Conservation (phyloP, 2,113 vertebrate genomes). For the Poeciliopsis retropinna region DNA sequence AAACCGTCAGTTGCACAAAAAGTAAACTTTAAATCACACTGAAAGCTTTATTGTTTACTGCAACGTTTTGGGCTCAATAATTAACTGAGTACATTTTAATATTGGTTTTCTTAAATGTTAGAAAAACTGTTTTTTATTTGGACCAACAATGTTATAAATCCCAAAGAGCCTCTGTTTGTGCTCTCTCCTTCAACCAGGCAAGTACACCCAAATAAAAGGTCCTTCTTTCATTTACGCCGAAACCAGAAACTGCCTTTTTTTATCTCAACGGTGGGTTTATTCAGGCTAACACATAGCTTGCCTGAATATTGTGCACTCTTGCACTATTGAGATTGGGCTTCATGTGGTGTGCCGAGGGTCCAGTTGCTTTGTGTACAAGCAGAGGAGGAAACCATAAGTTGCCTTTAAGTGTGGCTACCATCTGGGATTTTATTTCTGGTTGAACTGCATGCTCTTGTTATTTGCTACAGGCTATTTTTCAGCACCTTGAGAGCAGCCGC, state of each 20-base stretch:
- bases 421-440: background rate
- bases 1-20: background rate
- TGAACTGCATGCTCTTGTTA: background rate
- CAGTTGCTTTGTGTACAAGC: background rate
- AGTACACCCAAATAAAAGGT: too few relatives aligned
- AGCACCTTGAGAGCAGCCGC: slow-evolving; percentile 13
- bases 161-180: too few relatives aligned
- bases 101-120: background rate
- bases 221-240: too few relatives aligned
- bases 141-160: too few relatives aligned
- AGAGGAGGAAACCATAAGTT: background rate
- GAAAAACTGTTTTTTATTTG: background rate
- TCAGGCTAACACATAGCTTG: background rate
- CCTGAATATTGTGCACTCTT: background rate
- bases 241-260: background rate
- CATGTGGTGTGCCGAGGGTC: background rate
- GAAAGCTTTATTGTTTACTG: background rate
- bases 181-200: too few relatives aligned
- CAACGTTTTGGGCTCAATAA: background rate
- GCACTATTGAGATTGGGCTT: background rate
- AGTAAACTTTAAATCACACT: too few relatives aligned
- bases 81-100: background rate
- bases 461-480: slow-evolving; percentile 3
- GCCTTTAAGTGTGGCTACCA: too few relatives aligned
- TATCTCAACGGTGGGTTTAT: background rate